Conservation (phyloP, 2,888 invertebrate species). For the Drosophila limbata region DNA sequence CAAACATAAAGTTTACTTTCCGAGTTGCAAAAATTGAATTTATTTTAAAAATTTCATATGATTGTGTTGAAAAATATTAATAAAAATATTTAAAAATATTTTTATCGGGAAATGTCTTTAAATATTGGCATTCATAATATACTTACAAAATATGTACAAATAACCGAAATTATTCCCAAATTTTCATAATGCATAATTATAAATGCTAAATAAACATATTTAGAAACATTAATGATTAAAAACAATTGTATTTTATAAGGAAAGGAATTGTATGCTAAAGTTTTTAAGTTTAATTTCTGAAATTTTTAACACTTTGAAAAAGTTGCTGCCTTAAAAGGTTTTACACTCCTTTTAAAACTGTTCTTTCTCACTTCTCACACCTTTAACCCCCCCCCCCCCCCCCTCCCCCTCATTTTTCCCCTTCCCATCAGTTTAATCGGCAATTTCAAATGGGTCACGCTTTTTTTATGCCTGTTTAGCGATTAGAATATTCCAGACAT, state of each 20-base stretch:
- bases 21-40: background rate
- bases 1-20: too few relatives aligned
- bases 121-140: too few relatives aligned
- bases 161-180: too few relatives aligned
- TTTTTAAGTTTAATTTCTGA: background rate
- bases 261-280: too few relatives aligned
- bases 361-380: conserved; percentile 1
- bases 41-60: too few relatives aligned
- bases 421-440: conserved; percentile 53
- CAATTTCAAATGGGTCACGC: conserved; percentile 74
- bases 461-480: conserved; percentile 23
- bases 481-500: conserved; percentile 59
- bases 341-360: conserved; percentile 15
- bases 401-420: background rate
- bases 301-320: background rate
- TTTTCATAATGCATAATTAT: too few relatives aligned
- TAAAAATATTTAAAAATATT: background rate
- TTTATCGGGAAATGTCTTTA: too few relatives aligned
- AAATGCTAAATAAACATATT: too few relatives aligned
- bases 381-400: background rate
- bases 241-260: background rate
- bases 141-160: too few relatives aligned
- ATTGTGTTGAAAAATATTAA: background rate
- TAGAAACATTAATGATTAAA: background rate
- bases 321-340: background rate